These are phyloP conservation scores for Epiperipatus broadwayi DNA, from an alignment of 2,888 invertebrate species.

Conservation along the genomic window DNA sequence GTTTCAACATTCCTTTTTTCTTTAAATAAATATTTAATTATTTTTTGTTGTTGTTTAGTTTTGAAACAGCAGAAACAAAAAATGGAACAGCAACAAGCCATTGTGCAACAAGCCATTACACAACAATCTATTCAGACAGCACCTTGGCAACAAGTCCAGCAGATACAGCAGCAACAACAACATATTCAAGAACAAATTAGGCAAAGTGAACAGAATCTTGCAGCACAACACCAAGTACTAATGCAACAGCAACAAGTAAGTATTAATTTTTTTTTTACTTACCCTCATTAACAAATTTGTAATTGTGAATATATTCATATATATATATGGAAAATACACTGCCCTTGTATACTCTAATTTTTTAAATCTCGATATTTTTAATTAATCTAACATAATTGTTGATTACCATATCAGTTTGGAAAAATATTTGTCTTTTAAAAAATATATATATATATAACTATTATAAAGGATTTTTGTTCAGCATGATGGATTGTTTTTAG, in stretches of 20 bases:
- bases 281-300: background rate
- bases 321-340: background rate
- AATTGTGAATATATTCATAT: too few species aligned
- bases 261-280: too few species aligned
- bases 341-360: background rate
- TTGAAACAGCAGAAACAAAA: conserved; percentile 24
- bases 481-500: too few species aligned
- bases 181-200: conserved; percentile 72
- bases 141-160: conserved; percentile 24
- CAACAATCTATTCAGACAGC: conserved; percentile 23
- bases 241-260: conserved; percentile 67
- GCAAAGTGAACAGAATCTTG: conserved; percentile 86
- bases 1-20: too few species aligned
- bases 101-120: conserved; percentile 22
- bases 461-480: too few species aligned
- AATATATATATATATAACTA: too few species aligned
- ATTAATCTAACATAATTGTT: too few species aligned
- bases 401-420: too few species aligned
- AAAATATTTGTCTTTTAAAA: too few species aligned
- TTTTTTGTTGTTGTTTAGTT: conserved; percentile 16
- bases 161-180: conserved; percentile 17
- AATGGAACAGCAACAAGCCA: conserved; percentile 20
- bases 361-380: too few species aligned
- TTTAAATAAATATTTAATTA: conserved; percentile 4
- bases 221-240: conserved; percentile 75